phyloP scores from a whole-genome alignment of 2,797 vertebrate genomes.

The Microchirus variegatus region DNA sequence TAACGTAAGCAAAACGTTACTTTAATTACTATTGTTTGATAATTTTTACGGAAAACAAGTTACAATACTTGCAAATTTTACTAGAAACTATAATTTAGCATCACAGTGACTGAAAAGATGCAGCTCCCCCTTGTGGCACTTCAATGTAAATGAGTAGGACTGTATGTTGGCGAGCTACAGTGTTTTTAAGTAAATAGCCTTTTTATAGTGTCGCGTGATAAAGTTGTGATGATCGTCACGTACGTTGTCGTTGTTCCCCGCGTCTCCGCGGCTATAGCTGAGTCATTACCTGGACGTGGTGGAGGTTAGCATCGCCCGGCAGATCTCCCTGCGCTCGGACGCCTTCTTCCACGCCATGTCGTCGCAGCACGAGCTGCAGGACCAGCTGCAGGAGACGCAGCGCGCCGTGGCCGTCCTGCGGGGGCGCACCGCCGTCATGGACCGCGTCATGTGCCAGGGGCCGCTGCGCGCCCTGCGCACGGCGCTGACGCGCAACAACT shows the following conservation, averaged over 20 bases:
- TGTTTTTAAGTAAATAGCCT: too few species aligned
- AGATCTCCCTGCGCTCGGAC: constrained; percentile 98
- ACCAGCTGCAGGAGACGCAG: constrained; percentile 93
- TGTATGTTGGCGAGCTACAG: too few species aligned
- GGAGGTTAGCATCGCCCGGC: constrained; percentile 98
- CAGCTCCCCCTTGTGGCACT: too few species aligned
- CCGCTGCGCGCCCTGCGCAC: constrained; percentile 89
- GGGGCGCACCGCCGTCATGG: constrained; percentile 89
- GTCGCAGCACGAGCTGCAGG: constrained; percentile 97
- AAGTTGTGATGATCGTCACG: too few species aligned
- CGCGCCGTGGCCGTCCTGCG: constrained; percentile 90
- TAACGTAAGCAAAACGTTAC: too few species aligned
- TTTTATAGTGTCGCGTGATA: too few species aligned
- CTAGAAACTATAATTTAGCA: too few species aligned
- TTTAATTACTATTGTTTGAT: too few species aligned
- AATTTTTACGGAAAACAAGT: too few species aligned
- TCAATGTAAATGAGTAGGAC: too few species aligned
- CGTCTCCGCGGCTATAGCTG: constrained; percentile 75
- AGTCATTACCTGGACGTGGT: constrained; percentile 98
- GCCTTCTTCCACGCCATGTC: constrained; percentile 99
- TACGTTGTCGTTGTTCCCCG: neutral
- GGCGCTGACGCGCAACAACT: constrained; percentile 90
- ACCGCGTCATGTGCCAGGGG: constrained; percentile 92
- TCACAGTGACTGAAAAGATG: too few species aligned
- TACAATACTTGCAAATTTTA: too few species aligned